phyloP scores from a whole-genome alignment of 1,140 invertebrate species.

The Periplaneta americana region DNA sequence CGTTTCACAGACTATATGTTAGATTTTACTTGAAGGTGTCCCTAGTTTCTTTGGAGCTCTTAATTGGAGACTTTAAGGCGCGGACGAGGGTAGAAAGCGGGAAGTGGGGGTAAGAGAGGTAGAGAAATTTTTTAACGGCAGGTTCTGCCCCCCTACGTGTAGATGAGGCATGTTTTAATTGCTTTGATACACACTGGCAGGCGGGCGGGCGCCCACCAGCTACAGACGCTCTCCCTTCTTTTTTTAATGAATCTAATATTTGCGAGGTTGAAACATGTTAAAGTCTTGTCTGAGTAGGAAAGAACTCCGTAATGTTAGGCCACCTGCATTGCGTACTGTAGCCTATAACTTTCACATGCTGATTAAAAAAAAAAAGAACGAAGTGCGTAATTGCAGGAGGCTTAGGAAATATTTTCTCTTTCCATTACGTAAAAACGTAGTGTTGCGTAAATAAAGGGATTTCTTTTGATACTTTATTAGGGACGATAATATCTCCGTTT shows the following conservation, averaged over 20 bases:
- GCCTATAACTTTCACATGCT: background rate
- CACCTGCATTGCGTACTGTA: background rate
- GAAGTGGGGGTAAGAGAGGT: too few relatives aligned
- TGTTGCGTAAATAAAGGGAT: background rate
- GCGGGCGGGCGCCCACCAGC: background rate
- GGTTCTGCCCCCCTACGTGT: background rate
- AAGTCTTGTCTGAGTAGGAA: background rate
- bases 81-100: background rate
- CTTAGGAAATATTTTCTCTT: background rate
- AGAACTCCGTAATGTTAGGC: background rate
- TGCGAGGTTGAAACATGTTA: background rate
- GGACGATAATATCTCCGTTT: background rate
- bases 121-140: background rate
- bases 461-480: background rate
- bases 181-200: background rate
- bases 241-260: background rate
- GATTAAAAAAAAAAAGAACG: background rate
- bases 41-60: background rate
- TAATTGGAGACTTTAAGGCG: background rate
- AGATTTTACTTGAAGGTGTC: background rate
- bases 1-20: background rate
- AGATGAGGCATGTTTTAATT: background rate
- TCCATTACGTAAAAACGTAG: background rate
- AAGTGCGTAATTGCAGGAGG: background rate
- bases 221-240: background rate